Conservation (phyloP, 2,113 vertebrate species). For the Nothobranchius kuhntae region DNA sequence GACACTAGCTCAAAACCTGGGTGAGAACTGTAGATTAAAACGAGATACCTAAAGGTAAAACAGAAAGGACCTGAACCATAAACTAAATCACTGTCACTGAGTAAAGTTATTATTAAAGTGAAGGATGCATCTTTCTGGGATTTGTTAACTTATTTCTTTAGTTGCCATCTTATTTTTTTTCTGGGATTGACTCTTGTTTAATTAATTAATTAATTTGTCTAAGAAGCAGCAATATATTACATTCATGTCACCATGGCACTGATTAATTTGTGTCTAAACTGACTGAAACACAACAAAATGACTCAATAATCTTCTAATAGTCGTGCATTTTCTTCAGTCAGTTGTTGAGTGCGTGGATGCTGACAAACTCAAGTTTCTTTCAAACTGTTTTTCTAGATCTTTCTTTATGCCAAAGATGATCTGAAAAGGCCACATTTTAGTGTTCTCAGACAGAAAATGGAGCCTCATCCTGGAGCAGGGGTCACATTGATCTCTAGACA, state of each 20-base stretch:
- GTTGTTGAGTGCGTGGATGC: not conserved
- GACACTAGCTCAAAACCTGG: too few species aligned
- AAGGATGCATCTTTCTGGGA: conserved; percentile 26
- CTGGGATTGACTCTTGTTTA: conserved; percentile 1
- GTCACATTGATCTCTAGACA: conserved; percentile 18
- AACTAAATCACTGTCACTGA: conserved; percentile 20
- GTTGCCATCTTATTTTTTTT: conserved; percentile 6
- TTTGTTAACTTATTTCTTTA: conserved; percentile 4
- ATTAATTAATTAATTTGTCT: too few species aligned
- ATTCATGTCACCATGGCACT: not conserved
- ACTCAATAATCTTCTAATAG: conserved; percentile 12
- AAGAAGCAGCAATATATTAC: not conserved
- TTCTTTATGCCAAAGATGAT: not conserved
- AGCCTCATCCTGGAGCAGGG: conserved; percentile 26
- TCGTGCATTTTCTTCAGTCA: not conserved
- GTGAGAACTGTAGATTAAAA: too few species aligned
- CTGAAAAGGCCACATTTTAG: conserved; percentile 3
- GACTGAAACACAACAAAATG: conserved; percentile 28
- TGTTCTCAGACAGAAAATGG: not conserved
- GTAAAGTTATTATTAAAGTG: conserved; percentile 6
- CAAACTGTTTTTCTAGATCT: not conserved
- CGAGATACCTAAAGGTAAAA: conserved; percentile 5
- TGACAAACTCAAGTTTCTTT: not conserved
- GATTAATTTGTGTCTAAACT: not conserved
- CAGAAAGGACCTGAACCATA: conserved; percentile 26